These are phyloP conservation scores for Coracias cyanogaster DNA, from an alignment of 2,797 vertebrate species.

Conservation along the genomic window DNA sequence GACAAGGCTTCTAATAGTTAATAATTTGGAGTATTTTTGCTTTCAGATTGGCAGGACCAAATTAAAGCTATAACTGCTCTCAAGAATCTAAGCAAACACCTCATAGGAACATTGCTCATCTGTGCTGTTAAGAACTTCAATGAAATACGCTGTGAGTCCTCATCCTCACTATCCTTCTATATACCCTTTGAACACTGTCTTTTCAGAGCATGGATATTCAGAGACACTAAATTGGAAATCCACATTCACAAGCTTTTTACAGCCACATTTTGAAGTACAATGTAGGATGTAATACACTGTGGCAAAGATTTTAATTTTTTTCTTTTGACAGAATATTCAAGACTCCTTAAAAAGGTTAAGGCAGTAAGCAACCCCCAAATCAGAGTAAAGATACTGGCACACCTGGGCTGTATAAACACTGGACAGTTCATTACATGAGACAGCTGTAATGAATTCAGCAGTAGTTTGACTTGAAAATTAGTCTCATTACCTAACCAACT, in stretches of 20 bases:
- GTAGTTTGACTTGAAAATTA: background rate
- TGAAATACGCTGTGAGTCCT: background rate
- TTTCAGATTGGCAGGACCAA: background rate
- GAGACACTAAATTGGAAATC: background rate
- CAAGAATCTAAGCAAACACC: background rate
- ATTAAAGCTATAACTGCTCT: background rate
- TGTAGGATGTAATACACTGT: background rate
- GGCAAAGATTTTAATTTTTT: background rate
- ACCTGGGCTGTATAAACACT: background rate
- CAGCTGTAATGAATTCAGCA: background rate
- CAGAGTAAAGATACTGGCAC: background rate
- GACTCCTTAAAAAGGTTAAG: background rate
- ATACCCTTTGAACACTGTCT: background rate
- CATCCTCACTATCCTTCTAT: background rate
- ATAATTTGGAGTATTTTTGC: background rate
- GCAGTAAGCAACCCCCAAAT: background rate
- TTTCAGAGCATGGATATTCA: background rate
- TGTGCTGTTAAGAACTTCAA: background rate
- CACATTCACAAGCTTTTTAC: background rate
- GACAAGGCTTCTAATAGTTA: background rate
- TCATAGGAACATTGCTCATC: background rate
- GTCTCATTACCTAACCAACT: constrained; percentile 88
- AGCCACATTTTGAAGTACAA: background rate
- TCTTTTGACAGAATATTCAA: background rate
- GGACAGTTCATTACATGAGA: background rate